A percentile compares a stretch with the other conserved stretches of the same genome.
Conservation (phyloP, 2,888 invertebrate genomes). For the Cremastobaeus sp. region DNA sequence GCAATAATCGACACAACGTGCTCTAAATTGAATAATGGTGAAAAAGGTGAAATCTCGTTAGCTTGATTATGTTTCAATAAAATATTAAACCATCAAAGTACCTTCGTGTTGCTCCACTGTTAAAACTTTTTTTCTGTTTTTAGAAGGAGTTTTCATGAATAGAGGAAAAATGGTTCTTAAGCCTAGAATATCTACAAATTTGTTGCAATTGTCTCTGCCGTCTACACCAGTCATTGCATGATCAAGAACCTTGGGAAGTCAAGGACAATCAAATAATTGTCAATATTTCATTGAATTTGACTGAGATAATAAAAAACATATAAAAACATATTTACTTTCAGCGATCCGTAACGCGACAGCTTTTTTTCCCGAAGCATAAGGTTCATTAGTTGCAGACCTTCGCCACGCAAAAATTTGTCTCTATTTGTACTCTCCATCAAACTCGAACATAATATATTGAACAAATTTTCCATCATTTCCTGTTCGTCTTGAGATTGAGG, state of each 20-base stretch:
- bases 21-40: constrained; percentile 80
- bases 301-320: no score
- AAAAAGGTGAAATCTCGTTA: no score
- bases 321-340: constrained; percentile 83
- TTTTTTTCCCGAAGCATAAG: constrained; percentile 99
- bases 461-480: constrained; percentile 99
- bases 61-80: background rate
- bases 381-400: constrained; percentile 99
- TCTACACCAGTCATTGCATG: constrained; percentile 97
- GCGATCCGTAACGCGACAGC: constrained; percentile 95
- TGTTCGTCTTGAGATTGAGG: constrained; percentile 94
- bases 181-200: constrained; percentile 98
- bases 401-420: constrained; percentile 95
- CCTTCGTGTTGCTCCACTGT: constrained; percentile 94
- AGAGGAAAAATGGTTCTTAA: constrained; percentile 97
- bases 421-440: constrained; percentile 93
- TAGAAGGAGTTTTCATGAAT: constrained; percentile 99
- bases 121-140: constrained; percentile 86
- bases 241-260: constrained; percentile 88
- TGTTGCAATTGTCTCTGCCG: constrained; percentile 96
- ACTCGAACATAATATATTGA: constrained; percentile 96
- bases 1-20: constrained; percentile 96
- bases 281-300: constrained; percentile 7
- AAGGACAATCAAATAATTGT: constrained; percentile 39
- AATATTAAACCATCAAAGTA: no score